These are phyloP conservation scores for Protosalanx chinensis DNA, from an alignment of 2,797 vertebrate genomes.

Conservation along the genomic window DNA sequence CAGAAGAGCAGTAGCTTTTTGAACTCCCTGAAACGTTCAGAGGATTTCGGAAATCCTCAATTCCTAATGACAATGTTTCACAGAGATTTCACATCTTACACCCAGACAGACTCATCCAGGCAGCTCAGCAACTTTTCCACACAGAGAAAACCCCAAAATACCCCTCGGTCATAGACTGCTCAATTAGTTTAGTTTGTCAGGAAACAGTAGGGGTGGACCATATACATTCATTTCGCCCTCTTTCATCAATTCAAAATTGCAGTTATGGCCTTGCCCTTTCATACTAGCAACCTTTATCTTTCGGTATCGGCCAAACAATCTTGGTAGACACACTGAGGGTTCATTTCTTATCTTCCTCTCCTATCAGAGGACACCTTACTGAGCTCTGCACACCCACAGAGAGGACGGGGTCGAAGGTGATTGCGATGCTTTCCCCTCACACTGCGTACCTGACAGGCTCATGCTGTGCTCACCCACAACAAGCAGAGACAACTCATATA, in stretches of 20 bases:
- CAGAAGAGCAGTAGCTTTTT: conserved; percentile 17
- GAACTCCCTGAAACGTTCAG: conserved; percentile 36
- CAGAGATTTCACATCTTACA: conserved; percentile 2
- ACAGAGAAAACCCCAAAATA: neutral
- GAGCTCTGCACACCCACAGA: conserved; percentile 1
- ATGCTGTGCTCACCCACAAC: neutral
- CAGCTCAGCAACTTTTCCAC: conserved; percentile 31
- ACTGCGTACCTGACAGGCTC: conserved; percentile 6
- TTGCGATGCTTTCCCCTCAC: neutral
- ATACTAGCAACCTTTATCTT: conserved; percentile 22
- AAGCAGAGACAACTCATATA: neutral
- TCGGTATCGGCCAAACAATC: conserved; percentile 9
- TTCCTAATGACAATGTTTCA: conserved; percentile 36
- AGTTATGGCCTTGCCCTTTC: conserved; percentile 7
- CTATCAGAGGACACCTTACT: neutral
- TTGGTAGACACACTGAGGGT: conserved; percentile 23
- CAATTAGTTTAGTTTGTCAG: conserved; percentile 40
- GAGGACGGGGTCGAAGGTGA: conserved; percentile 15
- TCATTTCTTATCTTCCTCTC: conserved; percentile 12
- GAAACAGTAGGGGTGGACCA: neutral
- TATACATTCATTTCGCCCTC: neutral
- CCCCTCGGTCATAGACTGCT: conserved; percentile 5
- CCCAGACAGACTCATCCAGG: conserved; percentile 2
- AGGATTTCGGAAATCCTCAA: conserved; percentile 19
- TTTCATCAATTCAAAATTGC: neutral